Base-by-base conservation (phyloP, 2,888 invertebrate genomes). In the Netelia virgata region DNA sequence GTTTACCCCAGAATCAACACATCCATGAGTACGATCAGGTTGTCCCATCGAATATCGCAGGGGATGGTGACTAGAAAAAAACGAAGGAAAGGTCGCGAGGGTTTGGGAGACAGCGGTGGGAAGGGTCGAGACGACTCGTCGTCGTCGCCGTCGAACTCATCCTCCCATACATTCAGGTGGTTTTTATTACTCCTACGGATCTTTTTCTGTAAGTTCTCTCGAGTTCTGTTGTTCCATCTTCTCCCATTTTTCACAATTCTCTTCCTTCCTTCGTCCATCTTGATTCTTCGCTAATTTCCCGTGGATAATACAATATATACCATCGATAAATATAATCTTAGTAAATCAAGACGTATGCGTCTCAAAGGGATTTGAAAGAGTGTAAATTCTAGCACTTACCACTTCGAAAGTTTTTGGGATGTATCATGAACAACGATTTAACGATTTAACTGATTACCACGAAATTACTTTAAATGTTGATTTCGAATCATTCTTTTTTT, bases 351-450 rank as follows among this genome's bases (percentile, higher is more conserved):
- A 73, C 61, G n/a, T 73, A 75, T 75, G 36, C 53, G 50, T 64
- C 75, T 55, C 64, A 14, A 64, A 55, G 75, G 64, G 20, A 64
- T 64, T 64, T 50, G 75, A 41, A 64, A 64, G 64, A 28, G 61
- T 50, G 73, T 64, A 75, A 75, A 75, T 75, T 64, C 55, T 36
- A 41, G 41, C 20, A 55, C 55, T 55, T 53, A 64, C 64, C 64
- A 75, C 66, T 64, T 55, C 55, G 75, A 55, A 75, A 75, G 63
- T 63, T 64, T 64, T 20, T n/a, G 75, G 75, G 64, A 75, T 36
- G 47, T 28, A 28, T 28, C 6, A 5, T 28, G 28, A 28, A 28
- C 2, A 28, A 28, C 2, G 5, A 28, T 5, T 5, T 28, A 28
- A 28, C 28, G 28, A 28, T 5, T 28, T 5, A 28, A 28, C n/a